Evolutionary conservation across 2,888 invertebrate species (phyloP).

Genomic region (Polydesmus complanatus): DNA sequence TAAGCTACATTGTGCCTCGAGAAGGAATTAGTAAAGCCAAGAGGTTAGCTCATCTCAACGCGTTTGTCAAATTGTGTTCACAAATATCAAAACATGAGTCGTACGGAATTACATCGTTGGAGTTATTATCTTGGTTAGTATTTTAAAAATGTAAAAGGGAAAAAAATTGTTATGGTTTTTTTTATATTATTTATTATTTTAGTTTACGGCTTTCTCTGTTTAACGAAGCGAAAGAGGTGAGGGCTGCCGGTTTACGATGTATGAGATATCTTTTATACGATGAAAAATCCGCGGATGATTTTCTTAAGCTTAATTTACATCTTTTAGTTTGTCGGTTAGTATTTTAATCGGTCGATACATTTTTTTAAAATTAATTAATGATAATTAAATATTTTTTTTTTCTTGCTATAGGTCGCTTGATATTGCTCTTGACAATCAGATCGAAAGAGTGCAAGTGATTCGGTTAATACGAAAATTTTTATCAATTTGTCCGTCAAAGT

Average conservation of each 20-base stretch:
- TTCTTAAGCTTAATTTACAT: conserved; percentile 69
- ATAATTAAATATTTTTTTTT: conserved; percentile 3
- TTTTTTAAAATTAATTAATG: too few species aligned
- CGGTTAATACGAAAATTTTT: conserved; percentile 62
- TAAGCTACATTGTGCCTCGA: conserved; percentile 46
- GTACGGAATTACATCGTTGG: conserved; percentile 55
- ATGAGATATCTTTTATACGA: conserved; percentile 68
- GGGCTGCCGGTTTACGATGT: conserved; percentile 75
- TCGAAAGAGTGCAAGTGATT: conserved; percentile 77
- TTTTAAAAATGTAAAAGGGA: background rate
- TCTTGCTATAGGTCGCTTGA: conserved; percentile 60
- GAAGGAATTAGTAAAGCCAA: conserved; percentile 55
- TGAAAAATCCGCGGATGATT: conserved; percentile 59
- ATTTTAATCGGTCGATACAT: too few species aligned
- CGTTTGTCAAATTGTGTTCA: conserved; percentile 62
- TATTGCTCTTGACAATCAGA: conserved; percentile 61
- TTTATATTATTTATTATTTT: conserved; percentile 26
- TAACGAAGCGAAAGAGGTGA: conserved; percentile 74
- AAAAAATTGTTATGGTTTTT: background rate
- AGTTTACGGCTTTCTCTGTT: conserved; percentile 74
- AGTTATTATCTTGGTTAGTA: conserved; percentile 75
- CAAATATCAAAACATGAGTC: conserved; percentile 48
- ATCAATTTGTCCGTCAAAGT: conserved; percentile 46
- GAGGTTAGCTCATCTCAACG: conserved; percentile 74
- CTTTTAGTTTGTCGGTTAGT: conserved; percentile 57